phyloP scores from a whole-genome alignment of 2,888 invertebrate species.

The Thyatira batis region DNA sequence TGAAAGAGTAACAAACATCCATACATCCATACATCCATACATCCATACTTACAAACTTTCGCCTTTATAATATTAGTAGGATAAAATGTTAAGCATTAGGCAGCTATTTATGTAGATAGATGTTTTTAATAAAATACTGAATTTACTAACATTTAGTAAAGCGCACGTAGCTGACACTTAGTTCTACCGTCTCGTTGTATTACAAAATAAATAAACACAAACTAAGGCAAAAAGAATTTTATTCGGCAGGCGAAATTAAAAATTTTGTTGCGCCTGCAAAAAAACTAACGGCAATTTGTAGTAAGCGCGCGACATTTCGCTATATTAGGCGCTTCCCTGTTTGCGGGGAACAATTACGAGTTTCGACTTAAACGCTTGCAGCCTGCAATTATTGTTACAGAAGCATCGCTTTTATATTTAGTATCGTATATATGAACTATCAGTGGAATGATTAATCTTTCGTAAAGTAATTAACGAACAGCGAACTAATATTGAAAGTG shows the following conservation, averaged over 20 bases:
- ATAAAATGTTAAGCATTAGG: no score
- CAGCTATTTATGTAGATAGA: no score
- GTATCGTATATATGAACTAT: neutral
- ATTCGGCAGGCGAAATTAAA: conserved; percentile 31
- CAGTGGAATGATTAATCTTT: no score
- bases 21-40: no score
- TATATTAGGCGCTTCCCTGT: conserved; percentile 50
- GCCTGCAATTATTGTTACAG: neutral
- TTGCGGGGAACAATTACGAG: conserved; percentile 34
- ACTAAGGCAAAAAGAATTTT: neutral
- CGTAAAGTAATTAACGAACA: no score
- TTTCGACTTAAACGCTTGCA: conserved; percentile 8
- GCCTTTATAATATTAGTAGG: no score
- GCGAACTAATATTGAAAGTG: no score
- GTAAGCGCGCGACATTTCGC: conserved; percentile 35
- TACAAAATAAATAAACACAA: neutral
- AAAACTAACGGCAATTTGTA: conserved; percentile 49
- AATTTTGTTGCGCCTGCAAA: conserved; percentile 40
- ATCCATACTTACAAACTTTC: no score
- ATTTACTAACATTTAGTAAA: neutral
- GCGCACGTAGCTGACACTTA: neutral
- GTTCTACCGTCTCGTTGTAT: neutral
- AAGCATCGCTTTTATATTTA: neutral
- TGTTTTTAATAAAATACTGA: no score
- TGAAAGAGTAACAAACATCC: no score